Evolutionary conservation across 2,113 vertebrate species (phyloP), one percentile per base, ranked within the genome.

Genomic region (Pelvicachromis taeniatus): DNA sequence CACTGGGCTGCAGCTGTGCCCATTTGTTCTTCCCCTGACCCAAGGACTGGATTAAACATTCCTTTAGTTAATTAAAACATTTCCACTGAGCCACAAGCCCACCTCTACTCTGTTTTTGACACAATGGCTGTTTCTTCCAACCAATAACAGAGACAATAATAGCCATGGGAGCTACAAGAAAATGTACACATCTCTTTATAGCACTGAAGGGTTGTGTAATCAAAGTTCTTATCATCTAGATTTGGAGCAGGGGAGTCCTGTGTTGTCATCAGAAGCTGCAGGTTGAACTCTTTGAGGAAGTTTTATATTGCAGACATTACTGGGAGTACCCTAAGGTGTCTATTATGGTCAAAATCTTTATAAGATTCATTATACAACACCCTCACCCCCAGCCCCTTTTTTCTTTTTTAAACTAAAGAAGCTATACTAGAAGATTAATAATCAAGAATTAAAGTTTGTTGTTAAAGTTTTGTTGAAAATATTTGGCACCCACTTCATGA

Each of bases 31-130:
- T 52, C 55, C 84, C 63, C 75, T 78, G 81, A 87, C 92, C 86
- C 9, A 12, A 90, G 86, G 85, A 92, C 54, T 77, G 86, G 87
- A 89, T 93, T 90, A 90, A 85, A 93, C 85, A 89, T 82, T 87
- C 86, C 77, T 91, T 81, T 38, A 85, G 85, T 89, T 93, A 92
- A 95, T 95, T 95, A 92, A 94, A 93, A 88, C 83, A 81, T 87
- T 85, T 85, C 85, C 68, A 81, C 84, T 17, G 56, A 91, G 85
- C 84, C 83, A 80, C 83, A 50, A 79, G 84, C 77, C 33, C 42
- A 58, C 83, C 17, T 31, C 35, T 42, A 61, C 45, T 82, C 78
- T 63, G 80, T 73, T 65, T 91, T 89, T 85, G 84, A 87, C 70
- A 78, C 81, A 83, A 53, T 77, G 55, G 84, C 88, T 91, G 75